phyloP scores from a whole-genome alignment of 2,797 vertebrate species.

The Protosalanx chinensis region DNA sequence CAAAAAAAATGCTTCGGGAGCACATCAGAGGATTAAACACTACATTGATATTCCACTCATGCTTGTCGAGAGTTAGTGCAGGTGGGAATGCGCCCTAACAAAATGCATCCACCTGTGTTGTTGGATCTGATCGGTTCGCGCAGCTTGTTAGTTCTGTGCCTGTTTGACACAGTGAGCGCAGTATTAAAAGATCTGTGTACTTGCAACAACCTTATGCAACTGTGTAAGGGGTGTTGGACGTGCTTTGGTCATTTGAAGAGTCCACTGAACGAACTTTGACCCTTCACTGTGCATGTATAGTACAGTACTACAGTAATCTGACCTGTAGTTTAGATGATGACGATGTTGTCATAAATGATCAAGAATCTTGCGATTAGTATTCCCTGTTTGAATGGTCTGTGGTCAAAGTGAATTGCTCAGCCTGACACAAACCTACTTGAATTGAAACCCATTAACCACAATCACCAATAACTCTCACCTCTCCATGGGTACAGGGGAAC shows the following conservation, averaged over 20 bases:
- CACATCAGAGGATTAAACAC: slow-evolving; percentile 38
- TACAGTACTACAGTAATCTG: background rate
- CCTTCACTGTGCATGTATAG: background rate
- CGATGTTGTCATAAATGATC: background rate
- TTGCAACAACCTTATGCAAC: slow-evolving; percentile 20
- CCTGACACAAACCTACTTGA: background rate
- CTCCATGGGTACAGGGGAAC: slow-evolving; percentile 89
- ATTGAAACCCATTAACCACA: background rate
- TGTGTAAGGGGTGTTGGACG: slow-evolving; percentile 21
- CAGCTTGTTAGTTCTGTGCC: slow-evolving; percentile 37
- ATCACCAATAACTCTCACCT: slow-evolving; percentile 75
- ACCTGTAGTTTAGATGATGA: background rate
- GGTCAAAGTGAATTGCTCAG: background rate
- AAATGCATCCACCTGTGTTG: slow-evolving; percentile 15
- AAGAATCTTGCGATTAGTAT: background rate
- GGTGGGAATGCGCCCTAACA: slow-evolving; percentile 24
- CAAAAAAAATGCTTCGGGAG: slow-evolving; percentile 30
- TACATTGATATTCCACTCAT: slow-evolving; percentile 39
- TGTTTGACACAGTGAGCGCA: slow-evolving; percentile 31
- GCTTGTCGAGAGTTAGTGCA: slow-evolving; percentile 27
- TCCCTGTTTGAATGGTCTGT: background rate
- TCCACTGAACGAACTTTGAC: slow-evolving; percentile 2
- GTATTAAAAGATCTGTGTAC: background rate
- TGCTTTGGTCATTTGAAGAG: slow-evolving; percentile 30
- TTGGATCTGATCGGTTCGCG: slow-evolving; percentile 42